Evolutionary conservation across 2,888 invertebrate species (phyloP).

Genomic region (Uropetala carovei): DNA sequence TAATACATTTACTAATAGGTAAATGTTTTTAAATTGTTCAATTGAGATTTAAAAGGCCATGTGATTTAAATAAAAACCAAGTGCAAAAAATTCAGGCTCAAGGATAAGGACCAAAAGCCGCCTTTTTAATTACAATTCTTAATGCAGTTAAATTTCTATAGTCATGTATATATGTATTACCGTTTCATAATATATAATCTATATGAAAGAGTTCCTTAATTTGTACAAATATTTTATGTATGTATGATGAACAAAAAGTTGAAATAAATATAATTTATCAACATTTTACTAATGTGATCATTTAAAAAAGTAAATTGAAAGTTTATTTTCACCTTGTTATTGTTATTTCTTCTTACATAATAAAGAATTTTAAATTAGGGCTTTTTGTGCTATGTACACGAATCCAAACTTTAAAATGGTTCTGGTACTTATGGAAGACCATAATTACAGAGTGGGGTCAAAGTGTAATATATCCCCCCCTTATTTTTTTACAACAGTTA

Average conservation of each 20-base stretch:
- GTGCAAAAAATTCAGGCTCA: neutral
- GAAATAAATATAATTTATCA: neutral
- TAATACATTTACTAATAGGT: neutral
- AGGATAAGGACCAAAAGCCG: neutral
- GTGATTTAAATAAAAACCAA: neutral
- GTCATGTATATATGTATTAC: neutral
- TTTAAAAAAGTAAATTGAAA: too few species aligned
- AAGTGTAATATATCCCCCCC: too few species aligned
- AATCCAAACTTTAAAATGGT: too few species aligned
- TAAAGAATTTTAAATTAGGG: too few species aligned
- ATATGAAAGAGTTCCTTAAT: conserved; percentile 21
- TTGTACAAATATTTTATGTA: conserved; percentile 43
- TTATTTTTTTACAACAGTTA: too few species aligned
- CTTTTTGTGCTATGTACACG: too few species aligned
- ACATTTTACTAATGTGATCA: too few species aligned
- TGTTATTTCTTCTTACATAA: too few species aligned
- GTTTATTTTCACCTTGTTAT: too few species aligned
- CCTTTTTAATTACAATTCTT: neutral
- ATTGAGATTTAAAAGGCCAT: neutral
- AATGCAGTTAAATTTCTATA: conserved; percentile 3
- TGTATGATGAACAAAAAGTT: conserved; percentile 5
- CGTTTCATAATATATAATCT: neutral
- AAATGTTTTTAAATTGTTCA: neutral
- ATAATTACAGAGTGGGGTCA: too few species aligned
- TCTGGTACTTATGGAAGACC: too few species aligned